Conservation (phyloP, 2,113 vertebrate genomes). For the Burhinus oedicnemus region DNA sequence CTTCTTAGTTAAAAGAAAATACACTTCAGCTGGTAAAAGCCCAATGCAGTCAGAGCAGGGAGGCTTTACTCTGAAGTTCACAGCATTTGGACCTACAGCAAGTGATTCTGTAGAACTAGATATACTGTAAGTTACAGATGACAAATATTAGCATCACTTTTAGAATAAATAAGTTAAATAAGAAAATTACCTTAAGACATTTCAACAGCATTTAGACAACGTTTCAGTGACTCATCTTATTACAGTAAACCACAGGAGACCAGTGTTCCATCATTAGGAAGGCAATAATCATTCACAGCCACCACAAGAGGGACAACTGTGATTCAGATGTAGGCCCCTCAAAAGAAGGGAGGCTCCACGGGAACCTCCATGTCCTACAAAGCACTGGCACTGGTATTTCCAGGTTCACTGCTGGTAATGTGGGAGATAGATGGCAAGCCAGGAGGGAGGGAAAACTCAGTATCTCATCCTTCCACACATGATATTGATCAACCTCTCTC, state of each 20-base stretch:
- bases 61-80: background rate
- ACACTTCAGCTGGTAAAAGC: background rate
- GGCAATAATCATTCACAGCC: conserved; percentile 35
- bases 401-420: background rate
- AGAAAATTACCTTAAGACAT: conserved; percentile 19
- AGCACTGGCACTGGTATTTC: background rate
- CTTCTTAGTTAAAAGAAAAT: background rate
- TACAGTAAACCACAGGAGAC: conserved; percentile 19
- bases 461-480: background rate
- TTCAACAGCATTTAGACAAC: background rate
- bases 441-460: background rate
- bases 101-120: background rate
- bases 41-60: background rate
- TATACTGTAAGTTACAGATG: background rate
- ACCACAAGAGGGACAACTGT: background rate
- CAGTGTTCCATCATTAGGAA: conserved; percentile 21
- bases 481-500: background rate
- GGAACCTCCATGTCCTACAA: background rate
- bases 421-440: background rate
- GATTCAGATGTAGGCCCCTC: background rate
- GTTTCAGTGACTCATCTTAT: conserved; percentile 44
- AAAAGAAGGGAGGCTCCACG: background rate
- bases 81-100: background rate
- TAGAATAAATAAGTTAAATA: background rate
- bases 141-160: background rate